These are phyloP conservation scores for Cebidichthys violaceus DNA, from an alignment of 2,113 vertebrate genomes.

Conservation along the genomic window DNA sequence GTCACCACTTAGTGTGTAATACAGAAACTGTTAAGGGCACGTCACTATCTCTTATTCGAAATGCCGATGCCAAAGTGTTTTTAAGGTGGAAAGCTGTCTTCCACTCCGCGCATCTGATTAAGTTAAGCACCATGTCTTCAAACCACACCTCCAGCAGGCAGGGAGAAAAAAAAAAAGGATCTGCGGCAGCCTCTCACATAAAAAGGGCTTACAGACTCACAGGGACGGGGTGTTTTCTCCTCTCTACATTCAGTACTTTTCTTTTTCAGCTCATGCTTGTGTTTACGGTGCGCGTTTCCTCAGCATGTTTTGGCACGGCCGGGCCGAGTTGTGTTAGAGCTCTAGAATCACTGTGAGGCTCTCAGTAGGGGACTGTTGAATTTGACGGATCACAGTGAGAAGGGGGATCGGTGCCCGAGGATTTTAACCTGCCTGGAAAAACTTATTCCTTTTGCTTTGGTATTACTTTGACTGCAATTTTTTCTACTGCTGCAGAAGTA, in stretches of 20 bases:
- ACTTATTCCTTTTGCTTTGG: not conserved
- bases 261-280: not conserved
- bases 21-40: not conserved
- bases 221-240: conserved; percentile 5
- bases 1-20: not conserved
- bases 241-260: not conserved
- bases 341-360: conserved; percentile 17
- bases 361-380: conserved; percentile 15
- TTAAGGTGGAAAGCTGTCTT: not conserved
- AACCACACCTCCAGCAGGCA: conserved; percentile 70
- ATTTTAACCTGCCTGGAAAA: conserved; percentile 4
- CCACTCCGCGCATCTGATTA: not conserved
- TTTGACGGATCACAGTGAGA: conserved; percentile 29
- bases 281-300: conserved; percentile 6
- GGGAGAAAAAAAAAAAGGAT: conserved; percentile 6
- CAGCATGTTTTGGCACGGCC: conserved; percentile 34
- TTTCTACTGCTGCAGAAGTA: not conserved
- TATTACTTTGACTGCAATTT: not conserved
- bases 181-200: conserved; percentile 12
- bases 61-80: not conserved
- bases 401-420: not conserved
- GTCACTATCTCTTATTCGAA: not conserved
- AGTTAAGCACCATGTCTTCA: conserved; percentile 11
- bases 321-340: not conserved
- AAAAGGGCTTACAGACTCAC: not conserved